A percentile compares a stretch with the other conserved stretches of the same genome.
Evolutionary conservation across 2,888 invertebrate species (phyloP).

Genomic region (Ornithoptera alexandrae): DNA sequence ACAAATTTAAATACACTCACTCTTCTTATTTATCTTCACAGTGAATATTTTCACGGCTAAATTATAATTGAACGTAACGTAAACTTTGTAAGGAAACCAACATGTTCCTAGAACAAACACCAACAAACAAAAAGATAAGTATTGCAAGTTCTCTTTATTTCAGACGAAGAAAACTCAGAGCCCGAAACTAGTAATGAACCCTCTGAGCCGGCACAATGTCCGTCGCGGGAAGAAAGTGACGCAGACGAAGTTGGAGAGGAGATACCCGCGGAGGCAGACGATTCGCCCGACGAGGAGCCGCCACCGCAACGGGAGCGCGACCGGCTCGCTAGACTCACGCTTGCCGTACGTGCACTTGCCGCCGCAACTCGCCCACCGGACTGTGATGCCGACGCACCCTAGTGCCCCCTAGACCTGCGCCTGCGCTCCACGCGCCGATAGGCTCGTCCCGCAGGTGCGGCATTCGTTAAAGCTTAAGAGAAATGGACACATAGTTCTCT

Average conservation of each 20-base stretch:
- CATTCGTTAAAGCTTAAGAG: not conserved
- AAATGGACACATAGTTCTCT: slow-evolving; percentile 4
- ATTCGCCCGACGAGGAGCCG: slow-evolving; percentile 37
- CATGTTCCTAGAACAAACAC: too few species aligned
- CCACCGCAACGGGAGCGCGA: slow-evolving; percentile 37
- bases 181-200: slow-evolving; percentile 43
- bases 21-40: too few species aligned
- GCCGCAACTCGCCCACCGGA: slow-evolving; percentile 36
- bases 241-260: slow-evolving; percentile 49
- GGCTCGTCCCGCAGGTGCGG: not conserved
- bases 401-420: slow-evolving; percentile 29
- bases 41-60: too few species aligned
- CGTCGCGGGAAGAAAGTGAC: slow-evolving; percentile 54
- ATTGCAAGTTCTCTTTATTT: not conserved
- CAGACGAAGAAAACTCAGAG: slow-evolving; percentile 55
- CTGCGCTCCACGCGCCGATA: slow-evolving; percentile 1
- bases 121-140: not conserved
- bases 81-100: too few species aligned
- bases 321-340: slow-evolving; percentile 43
- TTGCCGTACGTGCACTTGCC: slow-evolving; percentile 46
- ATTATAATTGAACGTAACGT: too few species aligned
- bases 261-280: slow-evolving; percentile 39
- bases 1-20: too few species aligned
- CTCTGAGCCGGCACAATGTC: slow-evolving; percentile 43
- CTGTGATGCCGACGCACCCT: slow-evolving; percentile 34